Evolutionary conservation across 2,797 vertebrate genomes (phyloP), one percentile per base, ranked within the genome.

Genomic region (Sebastiscus albofasciatus): DNA sequence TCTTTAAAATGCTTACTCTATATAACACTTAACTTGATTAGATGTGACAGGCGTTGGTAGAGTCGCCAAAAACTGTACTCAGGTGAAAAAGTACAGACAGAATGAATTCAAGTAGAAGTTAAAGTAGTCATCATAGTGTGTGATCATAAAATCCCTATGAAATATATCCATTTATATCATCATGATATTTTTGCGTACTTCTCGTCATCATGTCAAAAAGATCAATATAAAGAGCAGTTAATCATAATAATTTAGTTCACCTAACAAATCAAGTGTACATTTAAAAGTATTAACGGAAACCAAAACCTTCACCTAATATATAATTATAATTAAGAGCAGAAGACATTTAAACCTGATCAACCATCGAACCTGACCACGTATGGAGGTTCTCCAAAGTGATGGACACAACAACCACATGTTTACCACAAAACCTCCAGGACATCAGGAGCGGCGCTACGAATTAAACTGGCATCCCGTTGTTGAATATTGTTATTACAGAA

Each of bases 401-500:
- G 64, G 34, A 46, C 72, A 67, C 55, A 68, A 65, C 46, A 33
- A 65, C 13, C 58, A 69, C 65, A 26, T 33, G 58, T 66, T 64
- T 7, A 16, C 8, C 3, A 29, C 2, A 29, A 65, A 39, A 72
- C 34, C 29, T 33, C 16, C 49, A 27, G 60, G 34, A 77, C 58
- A 12, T 18, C 34, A 3, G 33, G 16, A 80, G 22, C 56, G 58
- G 60, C 54, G 9, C 69, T 8, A 36, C 34, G 56, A 42, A 62
- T 56, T 26, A 16, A 60, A 55, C 69, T 46, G 75, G 73, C 68
- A 60, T 39, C 39, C 20, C 14, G 54, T 22, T 24, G 62, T 5
- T 71, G 69, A 82, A 85, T 74, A 66, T 68, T 81, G 55, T 72
- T 56, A 75, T 79, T 73, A 83, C 20, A 77, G 24, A 24, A 33